These are phyloP conservation scores for Dorcus hopei DNA, from an alignment of 2,888 invertebrate species.

Conservation along the genomic window DNA sequence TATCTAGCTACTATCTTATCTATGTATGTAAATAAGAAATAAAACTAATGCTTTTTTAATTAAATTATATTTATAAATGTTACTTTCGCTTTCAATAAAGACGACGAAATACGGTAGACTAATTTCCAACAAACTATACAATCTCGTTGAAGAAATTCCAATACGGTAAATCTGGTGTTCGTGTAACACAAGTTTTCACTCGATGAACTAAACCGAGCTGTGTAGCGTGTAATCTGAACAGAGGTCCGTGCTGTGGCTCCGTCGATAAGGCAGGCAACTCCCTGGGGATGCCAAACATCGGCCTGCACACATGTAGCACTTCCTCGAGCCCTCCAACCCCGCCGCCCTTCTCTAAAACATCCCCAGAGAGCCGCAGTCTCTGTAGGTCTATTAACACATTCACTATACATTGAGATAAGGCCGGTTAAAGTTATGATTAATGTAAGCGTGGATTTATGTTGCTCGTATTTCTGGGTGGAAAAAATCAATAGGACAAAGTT, in stretches of 20 bases:
- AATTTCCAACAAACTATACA: conserved; percentile 5
- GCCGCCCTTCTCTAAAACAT: conserved; percentile 21
- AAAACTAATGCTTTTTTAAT: no score
- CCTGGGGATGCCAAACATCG: conserved; percentile 44
- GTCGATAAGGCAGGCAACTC: conserved; percentile 47
- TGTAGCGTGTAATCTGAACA: conserved; percentile 49
- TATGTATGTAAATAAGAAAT: no score
- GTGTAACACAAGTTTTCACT: conserved; percentile 44
- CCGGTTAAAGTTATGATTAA: conserved; percentile 35
- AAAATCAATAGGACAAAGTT: no score
- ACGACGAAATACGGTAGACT: neutral
- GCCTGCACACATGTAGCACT: conserved; percentile 48
- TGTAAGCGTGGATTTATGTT: conserved; percentile 21
- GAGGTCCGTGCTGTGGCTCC: conserved; percentile 43
- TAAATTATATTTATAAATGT: no score
- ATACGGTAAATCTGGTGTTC: conserved; percentile 40
- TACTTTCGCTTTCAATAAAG: no score
- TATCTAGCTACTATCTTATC: no score
- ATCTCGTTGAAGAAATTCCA: conserved; percentile 24
- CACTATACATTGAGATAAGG: conserved; percentile 23
- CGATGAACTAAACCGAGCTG: conserved; percentile 43
- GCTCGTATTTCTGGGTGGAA: no score
- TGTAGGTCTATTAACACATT: conserved; percentile 28
- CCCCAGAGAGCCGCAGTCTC: conserved; percentile 21
- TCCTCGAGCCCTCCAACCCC: conserved; percentile 43